Evolutionary conservation across 2,113 vertebrate species (phyloP).

Genomic region (Tychaedon coryphoeus): DNA sequence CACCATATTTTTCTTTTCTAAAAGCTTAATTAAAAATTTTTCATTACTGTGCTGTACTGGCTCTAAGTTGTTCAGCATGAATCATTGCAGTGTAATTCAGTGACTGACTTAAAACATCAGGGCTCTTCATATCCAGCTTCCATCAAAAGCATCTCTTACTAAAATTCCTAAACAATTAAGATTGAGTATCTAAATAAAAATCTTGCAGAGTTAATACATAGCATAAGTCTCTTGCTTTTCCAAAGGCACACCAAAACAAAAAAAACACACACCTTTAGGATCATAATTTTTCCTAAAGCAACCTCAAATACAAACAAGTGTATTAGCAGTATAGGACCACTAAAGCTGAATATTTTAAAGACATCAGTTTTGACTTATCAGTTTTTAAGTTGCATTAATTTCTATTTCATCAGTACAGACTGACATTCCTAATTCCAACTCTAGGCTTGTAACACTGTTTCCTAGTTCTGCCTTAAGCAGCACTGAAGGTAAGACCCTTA

Average conservation of each 20-base stretch:
- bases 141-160: neutral
- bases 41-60: neutral
- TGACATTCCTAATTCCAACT: neutral
- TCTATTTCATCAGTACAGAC: neutral
- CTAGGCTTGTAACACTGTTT: neutral
- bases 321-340: neutral
- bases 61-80: neutral
- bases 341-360: neutral
- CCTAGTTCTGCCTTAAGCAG: neutral
- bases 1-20: neutral
- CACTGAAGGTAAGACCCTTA: neutral
- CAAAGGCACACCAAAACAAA: neutral
- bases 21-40: neutral
- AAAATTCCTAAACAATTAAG: neutral
- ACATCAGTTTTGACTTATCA: neutral
- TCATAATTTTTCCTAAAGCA: neutral
- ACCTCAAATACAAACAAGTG: neutral
- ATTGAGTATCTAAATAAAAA: neutral
- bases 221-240: rapidly evolving
- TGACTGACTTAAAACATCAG: neutral
- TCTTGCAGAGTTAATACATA: neutral
- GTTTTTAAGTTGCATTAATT: neutral
- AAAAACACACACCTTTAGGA: neutral
- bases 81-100: neutral
- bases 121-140: neutral